Evolutionary conservation across 2,797 vertebrate species (phyloP), one percentile per base, ranked within the genome.

Genomic region (Gouania willdenowi): DNA sequence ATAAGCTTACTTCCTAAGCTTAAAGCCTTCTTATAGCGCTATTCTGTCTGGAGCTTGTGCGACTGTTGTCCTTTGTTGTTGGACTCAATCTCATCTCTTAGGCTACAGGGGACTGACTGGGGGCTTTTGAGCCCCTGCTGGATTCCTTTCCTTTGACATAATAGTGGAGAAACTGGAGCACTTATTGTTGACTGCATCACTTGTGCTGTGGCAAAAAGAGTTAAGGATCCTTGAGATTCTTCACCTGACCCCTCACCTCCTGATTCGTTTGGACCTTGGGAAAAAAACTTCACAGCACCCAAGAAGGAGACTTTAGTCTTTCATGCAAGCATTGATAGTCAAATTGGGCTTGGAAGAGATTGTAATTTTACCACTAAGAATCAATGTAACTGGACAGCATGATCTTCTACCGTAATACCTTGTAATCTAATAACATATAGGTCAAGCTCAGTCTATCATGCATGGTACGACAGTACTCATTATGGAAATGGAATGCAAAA

Each of bases 71-170:
- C 69, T 81, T 86, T 86, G 77, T 84, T 81, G 57, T 68, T 52
- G 38, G 38, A 54, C 56, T 54, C 43, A 50, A 58, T 62, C 60
- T 60, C 69, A 43, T 79, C 66, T 70, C 76, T 57, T 29, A 38
- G 59, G 66, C 60, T 71, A 66, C 41, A 8, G 56, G 74, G 69
- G 69, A 74, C 54, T 42, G 54, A 52, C 66, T 25, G 66, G 49
- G 69, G 60, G 52, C 46, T 49, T 14, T 43, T 1, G 29, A 53
- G 65, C 58, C 71, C 69, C 77, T 40, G 56, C 66, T 70, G 72
- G 80, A 89, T 89, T 89, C 85, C 79, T 85, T 85, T 81, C 64
- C 70, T 69, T 75, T 86, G 81, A 87, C 79, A 82, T 82, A 83
- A 85, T 70, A 51, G 54, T 22, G 40, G 30, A 71, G 74, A 75